These are phyloP conservation scores for Cancer borealis DNA, from an alignment of 2,888 invertebrate genomes.

Conservation along the genomic window DNA sequence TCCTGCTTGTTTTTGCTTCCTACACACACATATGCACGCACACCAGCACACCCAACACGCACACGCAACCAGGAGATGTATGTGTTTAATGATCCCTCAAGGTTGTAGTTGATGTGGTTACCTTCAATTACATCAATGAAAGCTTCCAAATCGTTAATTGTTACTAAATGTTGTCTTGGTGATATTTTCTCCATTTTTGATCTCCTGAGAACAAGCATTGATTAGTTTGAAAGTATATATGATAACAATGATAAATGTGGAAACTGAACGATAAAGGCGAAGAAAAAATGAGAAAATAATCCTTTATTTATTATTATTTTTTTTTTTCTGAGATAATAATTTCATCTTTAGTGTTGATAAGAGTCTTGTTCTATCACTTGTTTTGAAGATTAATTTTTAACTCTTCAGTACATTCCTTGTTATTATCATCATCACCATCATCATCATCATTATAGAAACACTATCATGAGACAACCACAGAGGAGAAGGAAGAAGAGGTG, in stretches of 20 bases:
- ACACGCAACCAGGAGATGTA: neutral
- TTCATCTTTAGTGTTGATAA: too few species aligned
- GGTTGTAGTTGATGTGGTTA: neutral
- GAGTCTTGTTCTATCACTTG: too few species aligned
- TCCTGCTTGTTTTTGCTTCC: neutral
- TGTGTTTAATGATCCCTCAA: neutral
- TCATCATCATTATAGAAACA: too few species aligned
- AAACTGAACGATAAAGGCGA: neutral
- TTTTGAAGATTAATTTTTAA: too few species aligned
- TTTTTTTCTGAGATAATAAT: too few species aligned
- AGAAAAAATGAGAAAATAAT: too few species aligned
- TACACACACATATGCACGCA: neutral
- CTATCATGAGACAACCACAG: neutral
- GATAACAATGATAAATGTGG: neutral
- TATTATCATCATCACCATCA: neutral
- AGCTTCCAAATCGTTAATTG: neutral
- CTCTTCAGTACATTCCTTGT: too few species aligned
- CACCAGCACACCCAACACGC: neutral
- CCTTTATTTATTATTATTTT: too few species aligned
- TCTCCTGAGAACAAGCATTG: neutral
- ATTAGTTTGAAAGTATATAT: neutral
- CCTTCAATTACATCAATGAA: neutral
- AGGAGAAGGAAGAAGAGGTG: too few species aligned
- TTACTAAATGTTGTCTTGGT: neutral
- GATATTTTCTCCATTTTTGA: conserved; percentile 6